Evolutionary conservation across 64 coral and sea anemone species (phyloP).

Genomic region (Porites australiensis): DNA sequence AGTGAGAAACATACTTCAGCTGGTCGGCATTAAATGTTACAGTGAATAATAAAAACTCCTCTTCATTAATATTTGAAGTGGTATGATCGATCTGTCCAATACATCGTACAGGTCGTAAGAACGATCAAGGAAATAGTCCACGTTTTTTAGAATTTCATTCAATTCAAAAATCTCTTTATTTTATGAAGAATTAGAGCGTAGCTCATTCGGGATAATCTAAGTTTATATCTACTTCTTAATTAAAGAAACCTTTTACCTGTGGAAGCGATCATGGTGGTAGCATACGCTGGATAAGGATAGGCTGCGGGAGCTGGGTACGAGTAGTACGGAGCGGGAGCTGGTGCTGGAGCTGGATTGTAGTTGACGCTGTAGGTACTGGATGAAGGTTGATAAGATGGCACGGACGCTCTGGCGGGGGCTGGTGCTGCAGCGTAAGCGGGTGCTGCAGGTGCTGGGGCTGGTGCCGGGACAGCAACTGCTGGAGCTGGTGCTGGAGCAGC

Average conservation of each 20-base stretch:
- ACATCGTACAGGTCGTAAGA: too few species aligned
- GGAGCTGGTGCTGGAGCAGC: conserved; percentile 23
- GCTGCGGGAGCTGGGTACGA: conserved; percentile 64
- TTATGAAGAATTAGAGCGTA: too few species aligned
- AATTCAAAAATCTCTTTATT: too few species aligned
- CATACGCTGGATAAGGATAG: conserved; percentile 73
- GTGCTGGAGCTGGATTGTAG: conserved; percentile 39
- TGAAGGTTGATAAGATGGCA: conserved; percentile 36
- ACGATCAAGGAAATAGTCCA: too few species aligned
- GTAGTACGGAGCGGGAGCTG: conserved; percentile 53
- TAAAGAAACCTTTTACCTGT: conserved; percentile 51
- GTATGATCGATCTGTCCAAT: too few species aligned
- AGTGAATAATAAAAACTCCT: too few species aligned
- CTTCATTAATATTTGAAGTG: too few species aligned
- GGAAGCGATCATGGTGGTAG: conserved; percentile 76
- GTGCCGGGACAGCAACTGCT: conserved; percentile 13
- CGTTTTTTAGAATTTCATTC: too few species aligned
- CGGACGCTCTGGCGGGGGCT: conserved; percentile 31
- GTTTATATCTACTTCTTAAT: too few species aligned
- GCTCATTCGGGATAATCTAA: too few species aligned
- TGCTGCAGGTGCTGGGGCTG: conserved; percentile 22
- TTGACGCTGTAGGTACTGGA: conserved; percentile 70
- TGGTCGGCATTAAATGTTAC: too few species aligned
- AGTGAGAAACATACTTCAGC: too few species aligned
- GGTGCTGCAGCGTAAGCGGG: conserved; percentile 9